These are phyloP conservation scores for Paguma larvata DNA, from an alignment of 2,797 vertebrate genomes.

Conservation along the genomic window DNA sequence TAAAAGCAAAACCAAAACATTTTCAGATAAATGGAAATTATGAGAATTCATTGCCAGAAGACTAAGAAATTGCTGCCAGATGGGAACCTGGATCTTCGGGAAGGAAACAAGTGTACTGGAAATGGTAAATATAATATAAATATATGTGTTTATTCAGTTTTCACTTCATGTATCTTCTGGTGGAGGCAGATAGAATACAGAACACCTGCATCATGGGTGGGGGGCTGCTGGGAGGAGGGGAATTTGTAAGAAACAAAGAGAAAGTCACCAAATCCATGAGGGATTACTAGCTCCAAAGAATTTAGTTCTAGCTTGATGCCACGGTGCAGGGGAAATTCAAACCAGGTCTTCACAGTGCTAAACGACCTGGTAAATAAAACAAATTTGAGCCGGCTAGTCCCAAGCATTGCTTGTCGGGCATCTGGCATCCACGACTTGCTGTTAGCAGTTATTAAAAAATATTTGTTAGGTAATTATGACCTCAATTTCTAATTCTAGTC, in stretches of 20 bases:
- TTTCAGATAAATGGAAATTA: not conserved
- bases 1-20: not conserved
- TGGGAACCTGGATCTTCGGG: not conserved
- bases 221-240: accelerated
- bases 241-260: not conserved
- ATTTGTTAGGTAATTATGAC: not conserved
- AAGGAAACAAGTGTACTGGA: not conserved
- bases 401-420: not conserved
- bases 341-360: not conserved
- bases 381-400: not conserved
- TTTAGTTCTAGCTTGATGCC: not conserved
- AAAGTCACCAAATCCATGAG: not conserved
- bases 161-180: not conserved
- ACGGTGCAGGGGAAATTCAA: not conserved
- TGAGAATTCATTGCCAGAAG: not conserved
- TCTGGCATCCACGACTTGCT: not conserved
- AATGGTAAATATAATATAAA: not conserved
- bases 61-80: not conserved
- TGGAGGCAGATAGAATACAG: not conserved
- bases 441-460: not conserved
- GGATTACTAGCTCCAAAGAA: not conserved
- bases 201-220: not conserved
- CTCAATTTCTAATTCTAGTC: not conserved
- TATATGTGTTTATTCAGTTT: not conserved
- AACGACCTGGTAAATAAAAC: not conserved